phyloP scores from a whole-genome alignment of 53 echinoderm and acorn worm genomes.

The Holothuria leucospilota region DNA sequence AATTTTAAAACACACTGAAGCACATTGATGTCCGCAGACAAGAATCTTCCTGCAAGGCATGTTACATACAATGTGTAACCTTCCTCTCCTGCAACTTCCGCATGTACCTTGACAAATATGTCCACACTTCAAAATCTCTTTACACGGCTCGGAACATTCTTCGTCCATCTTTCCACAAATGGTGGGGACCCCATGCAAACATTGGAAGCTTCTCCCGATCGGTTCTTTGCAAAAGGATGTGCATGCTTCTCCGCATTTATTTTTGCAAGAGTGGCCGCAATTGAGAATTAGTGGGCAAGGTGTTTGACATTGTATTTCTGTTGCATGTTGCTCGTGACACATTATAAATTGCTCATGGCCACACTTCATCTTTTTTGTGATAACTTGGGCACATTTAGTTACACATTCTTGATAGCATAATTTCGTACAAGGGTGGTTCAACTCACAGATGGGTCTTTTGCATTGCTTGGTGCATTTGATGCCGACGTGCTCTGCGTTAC shows the following conservation, averaged over 20 bases:
- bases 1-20: slow-evolving; percentile 76
- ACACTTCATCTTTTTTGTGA: slow-evolving; percentile 65
- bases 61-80: slow-evolving; percentile 65
- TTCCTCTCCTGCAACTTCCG: slow-evolving; percentile 56
- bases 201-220: slow-evolving; percentile 75
- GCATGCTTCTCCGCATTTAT: slow-evolving; percentile 77
- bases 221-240: slow-evolving; percentile 63
- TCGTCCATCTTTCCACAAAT: slow-evolving; percentile 74
- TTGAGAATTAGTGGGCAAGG: slow-evolving; percentile 59
- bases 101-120: slow-evolving; percentile 75
- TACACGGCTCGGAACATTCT: slow-evolving; percentile 79
- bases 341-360: slow-evolving; percentile 56
- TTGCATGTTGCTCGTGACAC: slow-evolving; percentile 55
- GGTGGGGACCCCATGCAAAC: slow-evolving; percentile 56
- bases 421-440: slow-evolving; percentile 70
- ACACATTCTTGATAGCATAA: slow-evolving; percentile 73
- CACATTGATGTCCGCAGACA: slow-evolving; percentile 75
- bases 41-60: slow-evolving; percentile 66
- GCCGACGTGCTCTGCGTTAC: slow-evolving; percentile 70
- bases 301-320: slow-evolving; percentile 56
- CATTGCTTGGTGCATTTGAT: slow-evolving; percentile 66
- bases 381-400: slow-evolving; percentile 60
- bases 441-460: slow-evolving; percentile 46
- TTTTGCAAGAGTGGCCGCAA: slow-evolving; percentile 79
- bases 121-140: slow-evolving; percentile 62